Percentiles rank a stretch among this genome's conserved stretches.
Evolutionary conservation across 1,140 invertebrate genomes (phyloP).

Genomic region (Drosophila nannoptera): DNA sequence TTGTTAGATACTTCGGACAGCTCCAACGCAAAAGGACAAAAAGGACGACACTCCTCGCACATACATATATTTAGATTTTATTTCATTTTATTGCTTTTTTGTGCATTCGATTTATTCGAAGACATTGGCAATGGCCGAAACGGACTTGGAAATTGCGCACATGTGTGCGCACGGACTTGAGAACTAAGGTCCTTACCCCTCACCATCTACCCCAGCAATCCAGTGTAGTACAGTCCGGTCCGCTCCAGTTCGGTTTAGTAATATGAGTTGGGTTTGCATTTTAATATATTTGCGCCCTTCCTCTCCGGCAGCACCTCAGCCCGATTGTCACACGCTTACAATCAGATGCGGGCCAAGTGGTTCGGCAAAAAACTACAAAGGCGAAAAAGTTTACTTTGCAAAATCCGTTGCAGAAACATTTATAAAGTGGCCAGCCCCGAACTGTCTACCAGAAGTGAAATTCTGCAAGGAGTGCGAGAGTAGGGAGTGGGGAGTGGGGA

Average conservation of each 20-base stretch:
- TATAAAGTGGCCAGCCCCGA: constrained; percentile 66
- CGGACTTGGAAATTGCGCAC: constrained; percentile 77
- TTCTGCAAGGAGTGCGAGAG: background rate
- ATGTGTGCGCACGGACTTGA: constrained; percentile 72
- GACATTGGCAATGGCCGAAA: constrained; percentile 69
- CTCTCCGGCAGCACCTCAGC: background rate
- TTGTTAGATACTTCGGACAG: constrained; percentile 6
- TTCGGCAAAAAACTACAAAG: constrained; percentile 63
- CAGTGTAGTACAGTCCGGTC: constrained; percentile 15
- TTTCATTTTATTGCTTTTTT: constrained; percentile 78
- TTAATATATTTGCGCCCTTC: constrained; percentile 68
- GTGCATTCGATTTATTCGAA: constrained; percentile 77
- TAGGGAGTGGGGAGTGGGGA: background rate
- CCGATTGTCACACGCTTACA: constrained; percentile 66
- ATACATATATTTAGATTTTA: constrained; percentile 77
- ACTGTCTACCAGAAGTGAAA: constrained; percentile 36
- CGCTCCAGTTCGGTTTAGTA: constrained; percentile 35
- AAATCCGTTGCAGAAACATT: constrained; percentile 76
- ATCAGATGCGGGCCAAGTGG: constrained; percentile 69
- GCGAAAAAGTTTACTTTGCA: constrained; percentile 77
- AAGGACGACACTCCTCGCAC: constrained; percentile 58
- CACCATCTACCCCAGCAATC: background rate
- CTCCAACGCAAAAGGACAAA: constrained; percentile 26
- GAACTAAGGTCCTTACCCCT: constrained; percentile 26
- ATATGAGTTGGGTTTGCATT: constrained; percentile 78